A percentile compares a stretch with the other conserved stretches of the same genome.
Evolutionary conservation across 2,797 vertebrate genomes (phyloP).

Genomic region (Eleutherodactylus coqui): DNA sequence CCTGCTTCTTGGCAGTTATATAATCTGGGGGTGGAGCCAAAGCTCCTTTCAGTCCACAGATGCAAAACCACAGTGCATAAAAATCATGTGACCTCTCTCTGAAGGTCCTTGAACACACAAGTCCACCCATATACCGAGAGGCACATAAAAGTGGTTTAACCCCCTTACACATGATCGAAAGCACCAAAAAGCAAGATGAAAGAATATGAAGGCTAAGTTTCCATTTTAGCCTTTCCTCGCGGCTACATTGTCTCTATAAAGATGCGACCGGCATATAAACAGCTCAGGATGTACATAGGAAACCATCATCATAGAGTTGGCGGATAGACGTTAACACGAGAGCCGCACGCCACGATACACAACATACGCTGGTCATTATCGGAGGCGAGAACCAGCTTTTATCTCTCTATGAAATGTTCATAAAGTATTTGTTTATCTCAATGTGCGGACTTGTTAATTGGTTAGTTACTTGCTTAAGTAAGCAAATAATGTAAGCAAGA

Average conservation of each 20-base stretch:
- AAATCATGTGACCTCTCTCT: no score
- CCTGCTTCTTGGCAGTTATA: no score
- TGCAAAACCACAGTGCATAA: no score
- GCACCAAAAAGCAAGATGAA: neutral
- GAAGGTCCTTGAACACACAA: no score
- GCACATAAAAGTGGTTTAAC: no score
- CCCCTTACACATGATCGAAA: no score
- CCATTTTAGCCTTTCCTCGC: neutral
- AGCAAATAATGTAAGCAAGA: constrained; percentile 59
- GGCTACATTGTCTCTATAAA: neutral
- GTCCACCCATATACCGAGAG: no score
- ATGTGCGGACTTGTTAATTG: constrained; percentile 60
- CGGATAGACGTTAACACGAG: neutral
- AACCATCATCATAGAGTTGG: neutral
- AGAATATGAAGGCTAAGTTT: no score
- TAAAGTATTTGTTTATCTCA: constrained; percentile 62
- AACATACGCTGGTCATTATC: constrained; percentile 32
- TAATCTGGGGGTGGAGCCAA: no score
- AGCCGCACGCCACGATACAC: neutral
- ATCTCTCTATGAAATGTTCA: constrained; percentile 45
- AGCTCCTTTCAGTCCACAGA: no score
- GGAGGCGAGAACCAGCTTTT: constrained; percentile 31
- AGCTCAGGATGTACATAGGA: neutral
- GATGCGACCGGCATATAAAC: neutral
- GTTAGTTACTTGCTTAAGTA: constrained; percentile 63